Conservation (phyloP, 2,113 vertebrate genomes). For the Alouatta palliata region DNA sequence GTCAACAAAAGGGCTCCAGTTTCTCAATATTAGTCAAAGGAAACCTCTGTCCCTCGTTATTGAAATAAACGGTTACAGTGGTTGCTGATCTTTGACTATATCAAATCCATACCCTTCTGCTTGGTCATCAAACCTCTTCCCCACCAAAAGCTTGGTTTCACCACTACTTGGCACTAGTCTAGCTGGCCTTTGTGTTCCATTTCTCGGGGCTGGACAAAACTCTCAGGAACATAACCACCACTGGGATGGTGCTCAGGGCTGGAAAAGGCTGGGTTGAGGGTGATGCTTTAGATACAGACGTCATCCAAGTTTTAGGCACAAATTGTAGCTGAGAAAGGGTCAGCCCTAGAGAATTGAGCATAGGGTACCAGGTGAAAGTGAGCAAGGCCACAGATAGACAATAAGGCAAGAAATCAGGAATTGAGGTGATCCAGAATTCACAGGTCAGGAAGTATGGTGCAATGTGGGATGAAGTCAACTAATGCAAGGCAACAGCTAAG, state of each 20-base stretch:
- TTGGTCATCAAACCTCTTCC: neutral
- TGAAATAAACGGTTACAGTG: constrained; percentile 25
- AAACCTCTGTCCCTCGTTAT: constrained; percentile 5
- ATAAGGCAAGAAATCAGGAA: neutral
- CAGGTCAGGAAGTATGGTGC: neutral
- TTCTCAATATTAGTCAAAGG: constrained; percentile 49
- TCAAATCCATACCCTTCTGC: neutral
- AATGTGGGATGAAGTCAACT: neutral
- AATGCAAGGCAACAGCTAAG: neutral
- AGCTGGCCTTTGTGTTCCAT: neutral
- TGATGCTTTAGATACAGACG: neutral
- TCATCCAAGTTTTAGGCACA: neutral
- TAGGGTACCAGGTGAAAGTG: neutral
- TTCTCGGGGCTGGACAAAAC: neutral
- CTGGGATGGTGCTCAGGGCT: neutral
- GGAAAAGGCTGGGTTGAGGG: neutral
- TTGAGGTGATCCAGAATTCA: neutral
- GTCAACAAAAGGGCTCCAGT: constrained; percentile 35
- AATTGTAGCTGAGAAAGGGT: neutral
- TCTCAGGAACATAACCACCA: neutral
- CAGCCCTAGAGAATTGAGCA: neutral
- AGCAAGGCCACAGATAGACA: neutral
- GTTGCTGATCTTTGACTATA: constrained; percentile 18
- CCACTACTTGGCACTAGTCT: neutral
- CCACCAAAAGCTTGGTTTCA: neutral